A percentile compares a stretch with the other conserved stretches of the same genome.
These are phyloP conservation scores for Notoglanidium macrostoma DNA, from an alignment of 2,797 vertebrate genomes.

Conservation along the genomic window DNA sequence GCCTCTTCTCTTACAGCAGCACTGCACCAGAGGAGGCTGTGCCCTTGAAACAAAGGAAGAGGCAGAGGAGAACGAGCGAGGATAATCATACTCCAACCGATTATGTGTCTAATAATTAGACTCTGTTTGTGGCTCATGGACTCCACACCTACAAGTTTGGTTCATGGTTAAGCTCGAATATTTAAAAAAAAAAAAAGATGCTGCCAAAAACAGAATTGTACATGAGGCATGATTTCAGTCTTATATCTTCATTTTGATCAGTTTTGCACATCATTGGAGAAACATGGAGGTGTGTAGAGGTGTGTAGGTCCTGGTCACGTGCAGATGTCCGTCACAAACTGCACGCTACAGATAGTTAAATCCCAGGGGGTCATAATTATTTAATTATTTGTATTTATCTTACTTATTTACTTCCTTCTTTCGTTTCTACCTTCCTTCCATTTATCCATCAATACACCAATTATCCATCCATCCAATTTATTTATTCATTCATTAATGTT, in stretches of 20 bases:
- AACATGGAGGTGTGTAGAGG: neutral
- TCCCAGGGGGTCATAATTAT: neutral
- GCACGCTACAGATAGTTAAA: neutral
- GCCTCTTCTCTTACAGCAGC: constrained; percentile 40
- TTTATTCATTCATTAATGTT: neutral
- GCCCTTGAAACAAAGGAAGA: constrained; percentile 51
- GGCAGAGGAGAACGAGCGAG: constrained; percentile 17
- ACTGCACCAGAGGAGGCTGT: constrained; percentile 24
- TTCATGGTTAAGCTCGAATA: neutral
- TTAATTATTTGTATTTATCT: neutral
- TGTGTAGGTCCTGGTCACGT: neutral
- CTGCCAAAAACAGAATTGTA: no score
- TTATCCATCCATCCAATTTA: neutral
- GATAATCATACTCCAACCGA: neutral
- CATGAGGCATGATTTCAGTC: neutral
- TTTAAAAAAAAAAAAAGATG: no score
- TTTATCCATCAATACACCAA: neutral
- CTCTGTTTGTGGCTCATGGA: neutral
- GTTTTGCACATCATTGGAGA: neutral
- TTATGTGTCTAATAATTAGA: neutral
- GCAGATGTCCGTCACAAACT: neutral
- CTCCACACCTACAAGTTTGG: neutral
- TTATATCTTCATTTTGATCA: no score
- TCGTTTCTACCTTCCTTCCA: neutral
- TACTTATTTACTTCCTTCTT: neutral